Percentiles rank a stretch among this genome's conserved stretches.
Evolutionary conservation across 2,797 vertebrate species (phyloP).

Genomic region (Forpus xanthops): DNA sequence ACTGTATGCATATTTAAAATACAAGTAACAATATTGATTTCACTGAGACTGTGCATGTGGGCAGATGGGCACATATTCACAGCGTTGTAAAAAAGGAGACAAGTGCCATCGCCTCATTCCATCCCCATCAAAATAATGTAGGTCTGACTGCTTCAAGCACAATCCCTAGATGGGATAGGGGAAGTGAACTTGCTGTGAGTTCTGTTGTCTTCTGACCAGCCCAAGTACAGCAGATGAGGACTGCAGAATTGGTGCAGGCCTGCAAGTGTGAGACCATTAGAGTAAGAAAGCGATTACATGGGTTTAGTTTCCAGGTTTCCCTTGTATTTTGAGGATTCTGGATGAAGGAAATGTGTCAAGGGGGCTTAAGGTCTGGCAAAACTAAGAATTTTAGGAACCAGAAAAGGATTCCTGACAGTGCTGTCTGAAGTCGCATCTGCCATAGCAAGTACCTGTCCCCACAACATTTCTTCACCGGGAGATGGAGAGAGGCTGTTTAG

Average conservation of each 20-base stretch:
- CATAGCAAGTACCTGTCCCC: not conserved
- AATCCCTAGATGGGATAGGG: not conserved
- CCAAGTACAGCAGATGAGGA: not conserved
- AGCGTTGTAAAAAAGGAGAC: not conserved
- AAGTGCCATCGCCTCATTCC: not conserved
- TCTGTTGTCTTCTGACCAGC: not conserved
- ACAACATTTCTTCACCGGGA: not conserved
- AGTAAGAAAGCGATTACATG: rapidly evolving
- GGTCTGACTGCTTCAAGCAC: not conserved
- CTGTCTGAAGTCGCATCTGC: not conserved
- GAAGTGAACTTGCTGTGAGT: not conserved
- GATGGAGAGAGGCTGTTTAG: not conserved
- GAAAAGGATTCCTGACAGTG: not conserved
- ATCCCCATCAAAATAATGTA: not conserved
- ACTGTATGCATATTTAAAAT: not conserved
- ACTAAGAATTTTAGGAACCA: not conserved
- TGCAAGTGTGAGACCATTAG: not conserved
- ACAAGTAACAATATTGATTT: not conserved
- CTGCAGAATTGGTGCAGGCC: not conserved
- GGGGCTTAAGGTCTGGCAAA: not conserved
- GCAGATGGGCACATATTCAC: not conserved
- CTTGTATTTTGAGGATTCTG: not conserved
- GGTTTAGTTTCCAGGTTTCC: not conserved
- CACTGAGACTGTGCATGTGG: not conserved
- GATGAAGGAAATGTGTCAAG: not conserved